These are phyloP conservation scores for Eurytoma adleriae DNA, from an alignment of 2,888 invertebrate genomes.

Conservation along the genomic window DNA sequence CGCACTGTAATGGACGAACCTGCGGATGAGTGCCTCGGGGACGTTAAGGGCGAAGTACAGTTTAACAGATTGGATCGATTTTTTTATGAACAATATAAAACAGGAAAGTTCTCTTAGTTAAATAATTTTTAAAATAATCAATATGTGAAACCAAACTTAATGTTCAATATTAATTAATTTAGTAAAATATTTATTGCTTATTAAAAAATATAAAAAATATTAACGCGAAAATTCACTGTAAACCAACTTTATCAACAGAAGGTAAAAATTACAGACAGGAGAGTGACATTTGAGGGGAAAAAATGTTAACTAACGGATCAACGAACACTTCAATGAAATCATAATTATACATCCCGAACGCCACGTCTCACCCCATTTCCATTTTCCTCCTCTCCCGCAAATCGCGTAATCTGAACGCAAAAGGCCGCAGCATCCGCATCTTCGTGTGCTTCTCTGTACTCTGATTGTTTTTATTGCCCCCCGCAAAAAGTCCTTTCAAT, in stretches of 20 bases:
- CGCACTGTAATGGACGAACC: conserved; percentile 9
- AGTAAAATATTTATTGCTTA: too few relatives aligned
- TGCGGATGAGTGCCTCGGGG: neutral
- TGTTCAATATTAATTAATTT: too few relatives aligned
- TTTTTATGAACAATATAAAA: too few relatives aligned
- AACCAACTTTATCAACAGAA: neutral
- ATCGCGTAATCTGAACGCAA: conserved; percentile 60
- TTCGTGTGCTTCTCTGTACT: conserved; percentile 3
- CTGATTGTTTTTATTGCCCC: conserved; percentile 43
- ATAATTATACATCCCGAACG: conserved; percentile 62
- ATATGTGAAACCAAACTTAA: too few relatives aligned
- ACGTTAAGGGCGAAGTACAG: conserved; percentile 57
- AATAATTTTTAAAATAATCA: too few relatives aligned
- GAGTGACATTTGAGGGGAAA: conserved; percentile 62
- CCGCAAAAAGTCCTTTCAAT: conserved; percentile 28
- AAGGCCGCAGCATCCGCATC: conserved; percentile 38
- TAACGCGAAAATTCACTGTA: neutral
- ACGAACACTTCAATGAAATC: conserved; percentile 69
- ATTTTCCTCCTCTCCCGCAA: conserved; percentile 29
- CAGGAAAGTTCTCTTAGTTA: too few relatives aligned
- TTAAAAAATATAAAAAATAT: too few relatives aligned
- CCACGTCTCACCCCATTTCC: conserved; percentile 57
- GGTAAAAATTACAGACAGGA: conserved; percentile 51
- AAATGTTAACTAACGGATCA: conserved; percentile 45
- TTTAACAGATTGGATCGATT: neutral